These are phyloP conservation scores for Tragopan temminckii DNA, from an alignment of 2,797 vertebrate species.

Conservation along the genomic window DNA sequence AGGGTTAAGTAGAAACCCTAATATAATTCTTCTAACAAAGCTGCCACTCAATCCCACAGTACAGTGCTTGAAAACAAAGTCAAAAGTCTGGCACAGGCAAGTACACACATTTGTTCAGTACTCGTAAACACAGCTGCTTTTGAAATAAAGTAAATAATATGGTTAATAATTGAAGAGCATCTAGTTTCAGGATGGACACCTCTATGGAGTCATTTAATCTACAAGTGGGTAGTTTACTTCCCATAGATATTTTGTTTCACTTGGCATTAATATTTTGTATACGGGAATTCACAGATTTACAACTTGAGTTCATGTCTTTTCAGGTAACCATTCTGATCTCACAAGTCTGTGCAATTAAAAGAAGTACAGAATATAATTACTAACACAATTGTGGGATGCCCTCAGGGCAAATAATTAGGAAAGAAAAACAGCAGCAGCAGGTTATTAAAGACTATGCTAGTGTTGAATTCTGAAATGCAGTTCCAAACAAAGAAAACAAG, in stretches of 20 bases:
- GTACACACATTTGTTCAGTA: conserved; percentile 93
- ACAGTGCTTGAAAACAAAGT: conserved; percentile 91
- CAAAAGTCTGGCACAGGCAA: conserved; percentile 92
- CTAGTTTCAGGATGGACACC: conserved; percentile 64
- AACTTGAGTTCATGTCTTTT: conserved; percentile 17
- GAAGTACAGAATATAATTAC: conserved; percentile 22
- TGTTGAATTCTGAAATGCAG: conserved; percentile 64
- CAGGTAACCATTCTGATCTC: conserved; percentile 47
- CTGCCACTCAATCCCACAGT: conserved; percentile 90
- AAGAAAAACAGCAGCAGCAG: conserved; percentile 67
- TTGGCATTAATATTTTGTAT: conserved; percentile 30
- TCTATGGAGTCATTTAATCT: conserved; percentile 72
- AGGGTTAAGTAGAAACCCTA: conserved; percentile 82
- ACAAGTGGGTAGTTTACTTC: conserved; percentile 52
- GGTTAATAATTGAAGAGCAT: conserved; percentile 75
- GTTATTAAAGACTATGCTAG: conserved; percentile 55
- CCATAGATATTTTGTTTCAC: conserved; percentile 19
- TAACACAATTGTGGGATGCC: conserved; percentile 17
- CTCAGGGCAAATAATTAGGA: conserved; percentile 45
- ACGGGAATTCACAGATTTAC: conserved; percentile 12
- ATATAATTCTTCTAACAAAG: conserved; percentile 84
- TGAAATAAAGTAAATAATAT: conserved; percentile 82
- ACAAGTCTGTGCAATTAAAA: conserved; percentile 24
- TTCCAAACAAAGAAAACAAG: conserved; percentile 52
- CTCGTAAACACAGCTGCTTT: conserved; percentile 92